Evolutionary conservation across 2,888 invertebrate genomes (phyloP).

Genomic region (Harpalus rufipes): DNA sequence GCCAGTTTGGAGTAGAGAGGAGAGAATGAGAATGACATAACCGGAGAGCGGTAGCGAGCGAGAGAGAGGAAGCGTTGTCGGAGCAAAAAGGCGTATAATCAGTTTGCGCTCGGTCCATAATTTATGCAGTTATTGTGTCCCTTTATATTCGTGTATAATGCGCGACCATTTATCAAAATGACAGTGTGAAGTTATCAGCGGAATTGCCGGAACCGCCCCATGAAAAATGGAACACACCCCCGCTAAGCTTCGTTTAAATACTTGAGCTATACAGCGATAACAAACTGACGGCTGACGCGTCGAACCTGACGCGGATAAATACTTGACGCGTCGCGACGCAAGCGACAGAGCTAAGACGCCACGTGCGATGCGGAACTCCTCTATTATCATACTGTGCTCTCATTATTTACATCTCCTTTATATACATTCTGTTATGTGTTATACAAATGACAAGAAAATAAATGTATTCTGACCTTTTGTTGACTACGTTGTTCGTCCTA

Average conservation of each 20-base stretch:
- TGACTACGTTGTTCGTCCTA: not conserved
- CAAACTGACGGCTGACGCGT: slow-evolving; percentile 29
- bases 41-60: slow-evolving; percentile 1
- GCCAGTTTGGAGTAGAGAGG: slow-evolving; percentile 33
- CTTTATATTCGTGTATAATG: slow-evolving; percentile 56
- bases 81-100: slow-evolving; percentile 62
- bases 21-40: slow-evolving; percentile 23
- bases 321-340: not conserved
- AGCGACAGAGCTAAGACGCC: not conserved
- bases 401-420: not conserved
- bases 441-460: not conserved
- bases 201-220: slow-evolving; percentile 75
- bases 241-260: slow-evolving; percentile 68
- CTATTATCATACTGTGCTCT: not conserved
- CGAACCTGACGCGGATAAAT: slow-evolving; percentile 31
- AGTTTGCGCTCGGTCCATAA: slow-evolving; percentile 60
- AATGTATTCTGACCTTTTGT: not conserved
- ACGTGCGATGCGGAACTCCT: not conserved
- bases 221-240: slow-evolving; percentile 69
- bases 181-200: slow-evolving; percentile 76
- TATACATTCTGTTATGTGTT: not conserved
- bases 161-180: slow-evolving; percentile 76
- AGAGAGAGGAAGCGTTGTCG: slow-evolving; percentile 21
- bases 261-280: slow-evolving; percentile 60
- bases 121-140: slow-evolving; percentile 66